Percentiles rank a stretch among this genome's conserved stretches.
These are phyloP conservation scores for Brachionus koreanus DNA, from an alignment of 1,140 invertebrate genomes.

Conservation along the genomic window DNA sequence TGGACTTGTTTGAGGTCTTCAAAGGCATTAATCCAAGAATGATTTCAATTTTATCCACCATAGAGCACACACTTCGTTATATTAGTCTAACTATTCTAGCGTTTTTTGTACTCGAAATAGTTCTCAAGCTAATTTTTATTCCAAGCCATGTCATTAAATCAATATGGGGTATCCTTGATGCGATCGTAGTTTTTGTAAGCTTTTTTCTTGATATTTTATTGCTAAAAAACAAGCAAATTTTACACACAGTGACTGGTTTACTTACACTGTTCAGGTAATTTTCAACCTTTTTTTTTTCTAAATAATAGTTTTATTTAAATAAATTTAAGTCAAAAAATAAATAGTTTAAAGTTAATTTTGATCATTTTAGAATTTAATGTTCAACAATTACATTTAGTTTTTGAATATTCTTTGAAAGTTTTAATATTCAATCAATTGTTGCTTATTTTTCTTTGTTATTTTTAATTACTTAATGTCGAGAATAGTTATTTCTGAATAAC, in stretches of 20 bases:
- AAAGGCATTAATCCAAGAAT: background rate
- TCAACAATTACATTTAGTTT: no score
- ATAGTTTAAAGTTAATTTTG: no score
- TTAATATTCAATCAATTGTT: no score
- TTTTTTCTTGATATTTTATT: conserved; percentile 8
- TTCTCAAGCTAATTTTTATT: conserved; percentile 3
- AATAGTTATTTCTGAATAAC: no score
- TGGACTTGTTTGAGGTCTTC: background rate
- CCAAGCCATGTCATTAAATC: background rate
- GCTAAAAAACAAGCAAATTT: conserved; percentile 14
- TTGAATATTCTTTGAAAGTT: no score
- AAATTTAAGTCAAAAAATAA: no score
- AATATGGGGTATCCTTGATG: background rate
- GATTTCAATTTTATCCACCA: background rate
- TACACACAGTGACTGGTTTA: conserved; percentile 11
- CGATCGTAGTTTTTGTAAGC: conserved; percentile 28
- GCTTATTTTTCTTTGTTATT: no score
- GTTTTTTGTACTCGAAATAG: conserved; percentile 25
- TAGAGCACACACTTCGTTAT: background rate
- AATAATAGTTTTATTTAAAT: no score
- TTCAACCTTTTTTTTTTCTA: no score
- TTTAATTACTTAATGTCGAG: no score
- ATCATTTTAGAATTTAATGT: no score
- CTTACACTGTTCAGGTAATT: conserved; percentile 18
- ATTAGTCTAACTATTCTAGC: background rate